phyloP scores from a whole-genome alignment of 2,797 vertebrate species.

The Catamblyrhynchus diadema region DNA sequence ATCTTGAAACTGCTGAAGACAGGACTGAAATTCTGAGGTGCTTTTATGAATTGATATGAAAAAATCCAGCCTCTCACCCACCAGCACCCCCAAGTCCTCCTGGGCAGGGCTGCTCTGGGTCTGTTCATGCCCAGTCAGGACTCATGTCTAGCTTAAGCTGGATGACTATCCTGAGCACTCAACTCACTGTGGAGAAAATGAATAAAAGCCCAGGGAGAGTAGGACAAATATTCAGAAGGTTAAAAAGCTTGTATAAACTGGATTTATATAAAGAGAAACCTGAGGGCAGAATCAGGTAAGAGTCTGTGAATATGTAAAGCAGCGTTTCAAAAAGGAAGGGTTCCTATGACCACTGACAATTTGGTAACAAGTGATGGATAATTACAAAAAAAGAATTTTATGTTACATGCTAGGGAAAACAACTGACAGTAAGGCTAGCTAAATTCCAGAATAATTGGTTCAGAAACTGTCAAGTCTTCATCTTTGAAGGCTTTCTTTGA shows the following conservation, averaged over 20 bases:
- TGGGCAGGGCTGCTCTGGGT: neutral
- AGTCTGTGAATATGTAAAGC: neutral
- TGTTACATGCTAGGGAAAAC: neutral
- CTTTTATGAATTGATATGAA: neutral
- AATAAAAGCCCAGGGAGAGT: neutral
- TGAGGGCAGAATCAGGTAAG: neutral
- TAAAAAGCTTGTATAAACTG: neutral
- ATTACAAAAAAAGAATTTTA: neutral
- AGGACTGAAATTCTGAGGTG: neutral
- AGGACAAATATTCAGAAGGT: neutral
- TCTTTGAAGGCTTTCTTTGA: neutral
- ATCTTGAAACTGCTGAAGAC: neutral
- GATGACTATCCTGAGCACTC: neutral
- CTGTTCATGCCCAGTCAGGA: neutral
- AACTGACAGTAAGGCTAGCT: neutral
- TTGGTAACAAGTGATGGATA: neutral
- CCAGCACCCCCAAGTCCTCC: neutral
- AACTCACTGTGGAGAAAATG: neutral
- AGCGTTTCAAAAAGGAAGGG: neutral
- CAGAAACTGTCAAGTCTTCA: neutral
- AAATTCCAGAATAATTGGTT: neutral
- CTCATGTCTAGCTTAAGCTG: neutral
- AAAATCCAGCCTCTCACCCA: neutral
- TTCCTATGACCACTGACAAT: neutral
- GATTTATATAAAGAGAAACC: neutral